Evolutionary conservation across 2,113 vertebrate species (phyloP).

Genomic region (Anguilla rostrata): DNA sequence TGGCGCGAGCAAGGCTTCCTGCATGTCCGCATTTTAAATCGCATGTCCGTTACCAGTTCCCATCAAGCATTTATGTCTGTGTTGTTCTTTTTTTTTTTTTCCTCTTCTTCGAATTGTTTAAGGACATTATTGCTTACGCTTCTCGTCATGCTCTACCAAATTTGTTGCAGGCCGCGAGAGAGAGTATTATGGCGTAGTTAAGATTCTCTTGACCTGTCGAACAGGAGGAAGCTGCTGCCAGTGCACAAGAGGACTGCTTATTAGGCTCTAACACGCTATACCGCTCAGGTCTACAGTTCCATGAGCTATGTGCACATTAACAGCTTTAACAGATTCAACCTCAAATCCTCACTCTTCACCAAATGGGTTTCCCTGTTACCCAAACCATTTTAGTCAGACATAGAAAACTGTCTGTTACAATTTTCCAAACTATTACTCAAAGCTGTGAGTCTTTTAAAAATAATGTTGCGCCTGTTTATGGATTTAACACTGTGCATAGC

Average conservation of each 20-base stretch:
- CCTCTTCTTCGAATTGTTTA: background rate
- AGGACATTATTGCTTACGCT: background rate
- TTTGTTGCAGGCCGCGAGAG: background rate
- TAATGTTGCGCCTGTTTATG: background rate
- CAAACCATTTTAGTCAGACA: background rate
- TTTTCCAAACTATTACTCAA: background rate
- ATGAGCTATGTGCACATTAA: background rate
- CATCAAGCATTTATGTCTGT: conserved; percentile 10
- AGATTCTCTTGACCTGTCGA: background rate
- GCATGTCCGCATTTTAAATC: background rate
- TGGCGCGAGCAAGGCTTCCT: background rate
- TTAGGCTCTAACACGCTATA: background rate
- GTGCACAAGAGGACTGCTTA: background rate
- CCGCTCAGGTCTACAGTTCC: background rate
- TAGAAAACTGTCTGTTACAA: background rate
- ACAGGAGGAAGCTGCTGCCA: background rate
- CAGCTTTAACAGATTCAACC: background rate
- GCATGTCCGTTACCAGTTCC: background rate
- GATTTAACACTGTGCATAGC: background rate
- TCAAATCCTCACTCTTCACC: background rate
- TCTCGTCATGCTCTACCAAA: background rate
- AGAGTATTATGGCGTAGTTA: background rate
- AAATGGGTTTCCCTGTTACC: background rate
- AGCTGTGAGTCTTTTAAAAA: background rate
- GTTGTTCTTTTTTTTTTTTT: background rate